Percentiles rank a stretch among this genome's conserved stretches.
phyloP scores from a whole-genome alignment of 2,113 vertebrate species.

The Nycticebus coucang region DNA sequence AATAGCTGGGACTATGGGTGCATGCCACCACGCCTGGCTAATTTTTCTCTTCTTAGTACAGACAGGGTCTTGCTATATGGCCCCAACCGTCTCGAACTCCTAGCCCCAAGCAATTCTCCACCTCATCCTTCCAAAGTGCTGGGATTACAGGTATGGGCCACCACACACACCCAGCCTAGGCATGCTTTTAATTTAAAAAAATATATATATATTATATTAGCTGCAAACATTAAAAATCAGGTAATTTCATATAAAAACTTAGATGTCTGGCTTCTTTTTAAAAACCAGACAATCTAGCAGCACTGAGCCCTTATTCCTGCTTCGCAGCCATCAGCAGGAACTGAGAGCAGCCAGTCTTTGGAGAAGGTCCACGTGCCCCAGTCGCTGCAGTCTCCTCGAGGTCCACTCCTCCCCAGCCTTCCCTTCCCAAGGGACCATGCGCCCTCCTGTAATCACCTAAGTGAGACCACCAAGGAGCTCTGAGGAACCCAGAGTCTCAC shows the following conservation, averaged over 20 bases:
- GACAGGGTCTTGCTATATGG: not conserved
- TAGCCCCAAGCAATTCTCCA: not conserved
- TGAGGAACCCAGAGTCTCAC: not conserved
- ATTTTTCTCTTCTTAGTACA: not conserved
- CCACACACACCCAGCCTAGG: not conserved
- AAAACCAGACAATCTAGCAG: not conserved
- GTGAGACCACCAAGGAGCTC: not conserved
- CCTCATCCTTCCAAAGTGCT: not conserved
- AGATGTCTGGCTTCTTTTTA: not conserved
- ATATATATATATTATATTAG: not conserved
- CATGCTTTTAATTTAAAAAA: not conserved
- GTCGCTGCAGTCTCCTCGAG: accelerated
- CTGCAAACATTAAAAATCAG: not conserved
- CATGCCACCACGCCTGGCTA: not conserved
- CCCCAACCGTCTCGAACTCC: not conserved
- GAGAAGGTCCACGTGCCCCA: accelerated
- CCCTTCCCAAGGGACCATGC: accelerated
- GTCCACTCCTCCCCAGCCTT: not conserved
- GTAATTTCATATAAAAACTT: not conserved
- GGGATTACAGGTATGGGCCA: not conserved
- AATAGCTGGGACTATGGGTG: not conserved
- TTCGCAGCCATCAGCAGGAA: not conserved
- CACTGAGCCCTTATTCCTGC: not conserved
- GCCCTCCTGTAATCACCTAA: not conserved
- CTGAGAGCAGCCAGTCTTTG: not conserved